phyloP scores from a whole-genome alignment of 2,797 vertebrate species.

The Telmatherina bonti region DNA sequence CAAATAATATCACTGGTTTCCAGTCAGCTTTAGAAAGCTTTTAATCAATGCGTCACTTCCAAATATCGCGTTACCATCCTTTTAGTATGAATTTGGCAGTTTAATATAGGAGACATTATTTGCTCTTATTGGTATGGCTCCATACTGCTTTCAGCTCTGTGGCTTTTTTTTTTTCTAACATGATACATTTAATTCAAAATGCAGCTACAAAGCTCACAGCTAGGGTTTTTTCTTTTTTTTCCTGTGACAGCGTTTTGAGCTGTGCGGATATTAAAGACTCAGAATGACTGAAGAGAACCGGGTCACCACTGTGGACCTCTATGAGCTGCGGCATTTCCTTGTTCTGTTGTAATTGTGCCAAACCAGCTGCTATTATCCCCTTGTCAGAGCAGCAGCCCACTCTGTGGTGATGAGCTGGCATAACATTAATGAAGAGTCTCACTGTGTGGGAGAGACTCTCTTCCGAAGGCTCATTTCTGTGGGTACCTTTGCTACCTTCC shows the following conservation, averaged over 20 bases:
- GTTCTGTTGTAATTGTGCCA: slow-evolving; percentile 44
- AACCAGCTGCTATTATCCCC: slow-evolving; percentile 65
- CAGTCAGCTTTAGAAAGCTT: background rate
- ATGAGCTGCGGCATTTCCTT: slow-evolving; percentile 31
- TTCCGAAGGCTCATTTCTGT: slow-evolving; percentile 46
- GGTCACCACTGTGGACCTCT: slow-evolving; percentile 41
- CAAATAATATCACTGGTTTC: background rate
- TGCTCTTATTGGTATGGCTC: slow-evolving; percentile 13
- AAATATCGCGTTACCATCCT: slow-evolving; percentile 2
- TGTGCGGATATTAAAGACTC: slow-evolving; percentile 30
- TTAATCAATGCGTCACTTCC: slow-evolving; percentile 7
- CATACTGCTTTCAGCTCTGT: background rate
- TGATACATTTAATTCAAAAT: slow-evolving; percentile 34
- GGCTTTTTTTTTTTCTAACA: slow-evolving; percentile 20
- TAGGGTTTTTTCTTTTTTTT: background rate
- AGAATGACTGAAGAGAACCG: slow-evolving; percentile 48
- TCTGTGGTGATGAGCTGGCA: slow-evolving; percentile 66
- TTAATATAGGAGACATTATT: slow-evolving; percentile 35
- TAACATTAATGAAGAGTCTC: slow-evolving; percentile 65
- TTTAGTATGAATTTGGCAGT: slow-evolving; percentile 11
- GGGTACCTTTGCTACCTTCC: slow-evolving; percentile 48
- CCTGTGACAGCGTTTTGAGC: slow-evolving; percentile 9
- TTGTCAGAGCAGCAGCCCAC: slow-evolving; percentile 65
- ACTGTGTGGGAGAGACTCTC: slow-evolving; percentile 63
- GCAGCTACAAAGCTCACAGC: slow-evolving; percentile 13